Evolutionary conservation across 2,888 invertebrate genomes (phyloP).

Genomic region (Brachylomia viminalis): DNA sequence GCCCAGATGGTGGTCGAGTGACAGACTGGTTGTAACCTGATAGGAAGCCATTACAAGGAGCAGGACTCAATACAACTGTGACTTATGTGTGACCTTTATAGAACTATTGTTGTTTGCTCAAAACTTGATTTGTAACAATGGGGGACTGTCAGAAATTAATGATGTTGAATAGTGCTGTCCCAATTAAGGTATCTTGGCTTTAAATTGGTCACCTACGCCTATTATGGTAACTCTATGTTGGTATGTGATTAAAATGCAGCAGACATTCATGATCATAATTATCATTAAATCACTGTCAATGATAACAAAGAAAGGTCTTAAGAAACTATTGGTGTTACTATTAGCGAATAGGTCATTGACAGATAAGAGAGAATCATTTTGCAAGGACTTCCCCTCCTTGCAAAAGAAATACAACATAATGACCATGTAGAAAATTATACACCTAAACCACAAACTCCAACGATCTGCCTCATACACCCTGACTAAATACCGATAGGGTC

Average conservation of each 20-base stretch:
- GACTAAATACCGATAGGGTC: constrained; percentile 45
- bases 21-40: constrained; percentile 62
- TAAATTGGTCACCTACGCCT: constrained; percentile 44
- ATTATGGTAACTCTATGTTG: neutral
- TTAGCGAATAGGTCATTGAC: neutral
- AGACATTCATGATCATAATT: neutral
- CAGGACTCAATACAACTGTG: constrained; percentile 49
- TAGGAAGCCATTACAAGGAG: constrained; percentile 47
- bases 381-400: neutral
- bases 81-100: constrained; percentile 55
- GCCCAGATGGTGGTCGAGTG: constrained; percentile 48
- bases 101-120: constrained; percentile 49
- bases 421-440: neutral
- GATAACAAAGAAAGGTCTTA: neutral
- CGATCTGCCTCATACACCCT: constrained; percentile 17
- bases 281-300: neutral
- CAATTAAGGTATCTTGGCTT: constrained; percentile 36
- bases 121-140: constrained; percentile 60
- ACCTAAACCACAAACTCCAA: neutral
- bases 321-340: neutral
- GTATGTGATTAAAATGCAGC: constrained; percentile 22
- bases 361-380: neutral
- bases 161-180: constrained; percentile 44
- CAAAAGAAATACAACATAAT: neutral
- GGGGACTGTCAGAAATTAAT: constrained; percentile 53